Conservation (phyloP, 2,888 invertebrate genomes). For the Leptogaster cylindrica region DNA sequence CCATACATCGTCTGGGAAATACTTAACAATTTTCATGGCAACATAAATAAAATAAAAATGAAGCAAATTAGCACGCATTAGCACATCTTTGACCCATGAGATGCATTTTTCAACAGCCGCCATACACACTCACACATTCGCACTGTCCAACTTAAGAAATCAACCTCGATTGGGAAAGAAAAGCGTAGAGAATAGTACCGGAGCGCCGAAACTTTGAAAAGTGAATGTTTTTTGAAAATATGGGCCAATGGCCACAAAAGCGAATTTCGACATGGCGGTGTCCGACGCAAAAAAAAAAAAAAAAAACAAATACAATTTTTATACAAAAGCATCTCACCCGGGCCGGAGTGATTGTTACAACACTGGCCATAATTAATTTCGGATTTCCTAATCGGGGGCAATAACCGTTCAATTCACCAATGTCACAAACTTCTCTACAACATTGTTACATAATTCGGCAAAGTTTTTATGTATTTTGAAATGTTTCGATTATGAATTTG, state of each 20-base stretch:
- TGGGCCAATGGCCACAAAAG: constrained; percentile 44
- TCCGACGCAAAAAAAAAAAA: constrained; percentile 16
- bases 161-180: constrained; percentile 7
- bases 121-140: background rate
- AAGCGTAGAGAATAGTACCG: background rate
- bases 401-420: constrained; percentile 32
- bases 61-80: background rate
- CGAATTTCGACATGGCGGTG: constrained; percentile 36
- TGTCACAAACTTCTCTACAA: constrained; percentile 33
- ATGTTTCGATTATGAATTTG: no score
- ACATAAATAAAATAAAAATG: background rate
- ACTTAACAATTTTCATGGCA: constrained; percentile 1
- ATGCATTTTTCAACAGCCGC: constrained; percentile 1
- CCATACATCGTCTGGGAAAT: no score
- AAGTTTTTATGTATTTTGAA: no score
- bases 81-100: background rate
- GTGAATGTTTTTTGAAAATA: constrained; percentile 47
- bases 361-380: constrained; percentile 5
- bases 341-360: background rate
- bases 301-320: no score
- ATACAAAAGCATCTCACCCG: constrained; percentile 2
- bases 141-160: constrained; percentile 1
- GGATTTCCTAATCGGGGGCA: constrained; percentile 21
- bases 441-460: no score
- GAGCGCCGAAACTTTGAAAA: constrained; percentile 38